phyloP scores from a whole-genome alignment of 1,140 invertebrate species.

The Drosophila albomicans region DNA sequence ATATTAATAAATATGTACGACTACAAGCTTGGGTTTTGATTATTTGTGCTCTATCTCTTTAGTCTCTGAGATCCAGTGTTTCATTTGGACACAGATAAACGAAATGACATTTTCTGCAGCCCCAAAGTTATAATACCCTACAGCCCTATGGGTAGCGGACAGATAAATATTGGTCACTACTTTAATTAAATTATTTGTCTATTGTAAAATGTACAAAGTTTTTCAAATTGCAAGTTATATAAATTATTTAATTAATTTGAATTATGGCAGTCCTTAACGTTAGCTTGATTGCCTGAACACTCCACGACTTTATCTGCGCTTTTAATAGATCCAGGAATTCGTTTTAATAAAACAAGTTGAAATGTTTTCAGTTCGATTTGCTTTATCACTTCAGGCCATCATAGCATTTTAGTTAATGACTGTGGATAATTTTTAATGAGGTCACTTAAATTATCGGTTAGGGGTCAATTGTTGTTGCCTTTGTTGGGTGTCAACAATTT shows the following conservation, averaged over 20 bases:
- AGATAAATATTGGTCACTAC: too few relatives aligned
- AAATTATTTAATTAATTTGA: background rate
- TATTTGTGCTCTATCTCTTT: too few relatives aligned
- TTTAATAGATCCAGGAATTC: constrained; percentile 10
- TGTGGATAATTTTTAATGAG: constrained; percentile 76
- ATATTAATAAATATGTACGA: too few relatives aligned
- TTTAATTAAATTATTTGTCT: too few relatives aligned
- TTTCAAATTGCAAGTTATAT: too few relatives aligned
- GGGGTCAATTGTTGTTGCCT: constrained; percentile 2
- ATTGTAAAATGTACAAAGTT: too few relatives aligned
- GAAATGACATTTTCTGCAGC: too few relatives aligned
- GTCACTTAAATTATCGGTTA: constrained; percentile 68
- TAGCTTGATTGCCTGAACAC: background rate
- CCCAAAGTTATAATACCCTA: too few relatives aligned
- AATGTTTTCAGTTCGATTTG: constrained; percentile 49
- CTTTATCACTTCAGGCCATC: constrained; percentile 59
- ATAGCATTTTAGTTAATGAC: constrained; percentile 73
- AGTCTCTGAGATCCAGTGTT: too few relatives aligned
- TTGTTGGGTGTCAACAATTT: constrained; percentile 63
- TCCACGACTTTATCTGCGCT: constrained; percentile 7
- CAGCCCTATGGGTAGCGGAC: too few relatives aligned
- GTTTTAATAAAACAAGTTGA: background rate
- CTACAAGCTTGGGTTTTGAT: too few relatives aligned
- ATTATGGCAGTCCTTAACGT: constrained; percentile 18
- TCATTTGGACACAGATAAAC: too few relatives aligned